Conservation (phyloP, 1,140 invertebrate genomes). For the Psilanteris sp. region DNA sequence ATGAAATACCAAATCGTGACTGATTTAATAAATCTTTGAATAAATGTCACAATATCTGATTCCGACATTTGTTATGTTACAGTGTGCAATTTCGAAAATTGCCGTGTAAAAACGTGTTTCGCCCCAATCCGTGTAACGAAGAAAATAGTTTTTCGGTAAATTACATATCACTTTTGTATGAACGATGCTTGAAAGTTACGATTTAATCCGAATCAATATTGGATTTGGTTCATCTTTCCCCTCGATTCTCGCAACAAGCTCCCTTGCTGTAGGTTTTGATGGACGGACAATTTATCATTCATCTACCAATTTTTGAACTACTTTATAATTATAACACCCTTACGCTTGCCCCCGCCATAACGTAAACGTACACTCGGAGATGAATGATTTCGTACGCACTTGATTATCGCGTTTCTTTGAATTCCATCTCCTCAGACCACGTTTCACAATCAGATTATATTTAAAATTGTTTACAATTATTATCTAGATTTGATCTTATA, state of each 20-base stretch:
- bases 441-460: too few species aligned
- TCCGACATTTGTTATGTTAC: background rate
- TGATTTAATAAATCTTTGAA: too few species aligned
- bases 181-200: conserved; percentile 54
- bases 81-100: conserved; percentile 14
- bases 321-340: conserved; percentile 54
- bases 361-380: too few species aligned
- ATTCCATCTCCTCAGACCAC: too few species aligned
- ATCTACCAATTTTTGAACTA: conserved; percentile 60
- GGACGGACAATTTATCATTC: conserved; percentile 63
- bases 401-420: too few species aligned
- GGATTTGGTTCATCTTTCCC: conserved; percentile 59
- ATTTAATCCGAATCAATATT: conserved; percentile 64
- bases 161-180: conserved; percentile 59
- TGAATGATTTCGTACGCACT: conserved; percentile 15
- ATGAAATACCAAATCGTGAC: too few species aligned
- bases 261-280: conserved; percentile 46
- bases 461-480: too few species aligned
- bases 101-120: conserved; percentile 14
- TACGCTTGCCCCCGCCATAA: too few species aligned
- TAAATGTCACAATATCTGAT: too few species aligned
- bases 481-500: too few species aligned
- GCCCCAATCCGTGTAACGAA: conserved; percentile 25
- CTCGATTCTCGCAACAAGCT: conserved; percentile 40
- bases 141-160: conserved; percentile 60